phyloP scores from a whole-genome alignment of 2,888 invertebrate species.

The Drosophila bunnanda region DNA sequence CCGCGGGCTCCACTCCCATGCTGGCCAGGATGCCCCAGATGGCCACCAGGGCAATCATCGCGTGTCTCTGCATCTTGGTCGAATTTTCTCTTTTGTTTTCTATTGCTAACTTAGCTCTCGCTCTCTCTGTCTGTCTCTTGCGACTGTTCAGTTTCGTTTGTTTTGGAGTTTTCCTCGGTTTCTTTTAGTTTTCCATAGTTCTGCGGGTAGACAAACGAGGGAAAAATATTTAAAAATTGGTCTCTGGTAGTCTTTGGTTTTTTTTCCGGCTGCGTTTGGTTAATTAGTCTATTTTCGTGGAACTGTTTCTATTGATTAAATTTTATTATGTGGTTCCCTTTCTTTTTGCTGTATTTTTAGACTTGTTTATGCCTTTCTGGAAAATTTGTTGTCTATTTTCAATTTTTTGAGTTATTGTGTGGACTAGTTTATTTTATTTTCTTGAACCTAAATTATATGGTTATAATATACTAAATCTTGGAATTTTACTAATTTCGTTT shows the following conservation, averaged over 20 bases:
- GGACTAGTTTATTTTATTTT: not conserved
- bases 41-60: conserved; percentile 49
- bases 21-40: conserved; percentile 53
- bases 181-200: conserved; percentile 66
- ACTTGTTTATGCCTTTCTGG: conserved; percentile 5
- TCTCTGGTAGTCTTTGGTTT: conserved; percentile 13
- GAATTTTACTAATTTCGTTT: not conserved
- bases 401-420: conserved; percentile 3
- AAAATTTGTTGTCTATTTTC: conserved; percentile 4
- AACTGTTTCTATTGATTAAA: conserved; percentile 40
- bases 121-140: conserved; percentile 8
- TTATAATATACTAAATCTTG: not conserved
- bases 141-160: conserved; percentile 2
- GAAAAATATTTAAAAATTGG: conserved; percentile 44
- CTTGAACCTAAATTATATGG: not conserved
- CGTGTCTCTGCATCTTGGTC: conserved; percentile 33
- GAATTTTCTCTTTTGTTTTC: conserved; percentile 18
- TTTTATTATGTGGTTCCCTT: conserved; percentile 9
- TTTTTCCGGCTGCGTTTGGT: conserved; percentile 15
- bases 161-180: conserved; percentile 1
- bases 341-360: conserved; percentile 21
- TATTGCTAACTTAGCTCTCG: conserved; percentile 4
- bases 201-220: conserved; percentile 45
- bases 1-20: conserved; percentile 41
- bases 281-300: conserved; percentile 37